These are phyloP conservation scores for Tethea ocularis DNA, from an alignment of 2,888 invertebrate species.

Conservation along the genomic window DNA sequence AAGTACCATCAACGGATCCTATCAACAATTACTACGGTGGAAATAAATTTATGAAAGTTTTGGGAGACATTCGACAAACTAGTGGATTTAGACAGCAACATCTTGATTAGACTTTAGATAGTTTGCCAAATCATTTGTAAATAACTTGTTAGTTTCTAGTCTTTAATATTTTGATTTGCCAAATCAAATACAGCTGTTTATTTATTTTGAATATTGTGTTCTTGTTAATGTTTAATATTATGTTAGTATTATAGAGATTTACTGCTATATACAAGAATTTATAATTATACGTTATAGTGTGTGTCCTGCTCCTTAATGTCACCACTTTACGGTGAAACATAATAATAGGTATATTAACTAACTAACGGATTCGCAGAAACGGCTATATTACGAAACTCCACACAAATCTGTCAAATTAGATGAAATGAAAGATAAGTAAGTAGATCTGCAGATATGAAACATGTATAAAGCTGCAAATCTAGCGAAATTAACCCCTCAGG, in stretches of 20 bases:
- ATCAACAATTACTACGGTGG: constrained; percentile 35
- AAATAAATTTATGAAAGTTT: constrained; percentile 18
- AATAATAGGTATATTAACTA: too few species aligned
- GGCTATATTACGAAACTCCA: too few species aligned
- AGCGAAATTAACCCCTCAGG: too few species aligned
- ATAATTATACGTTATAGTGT: not conserved
- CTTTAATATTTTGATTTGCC: constrained; percentile 9
- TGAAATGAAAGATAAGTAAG: too few species aligned
- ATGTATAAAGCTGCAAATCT: too few species aligned
- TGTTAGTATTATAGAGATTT: not conserved
- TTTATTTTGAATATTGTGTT: not conserved
- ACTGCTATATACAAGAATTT: not conserved
- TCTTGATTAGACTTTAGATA: not conserved
- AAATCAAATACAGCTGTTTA: not conserved
- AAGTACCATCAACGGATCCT: constrained; percentile 39
- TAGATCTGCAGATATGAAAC: too few species aligned
- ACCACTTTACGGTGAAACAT: too few species aligned
- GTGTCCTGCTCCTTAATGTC: too few species aligned
- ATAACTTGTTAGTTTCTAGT: constrained; percentile 4
- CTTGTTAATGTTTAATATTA: not conserved
- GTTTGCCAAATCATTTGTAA: not conserved
- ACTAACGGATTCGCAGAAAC: too few species aligned
- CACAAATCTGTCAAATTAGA: too few species aligned
- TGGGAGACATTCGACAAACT: constrained; percentile 15
- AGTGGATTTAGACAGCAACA: not conserved